Conservation (phyloP, 2,888 invertebrate genomes). For the Onchidella celtica region DNA sequence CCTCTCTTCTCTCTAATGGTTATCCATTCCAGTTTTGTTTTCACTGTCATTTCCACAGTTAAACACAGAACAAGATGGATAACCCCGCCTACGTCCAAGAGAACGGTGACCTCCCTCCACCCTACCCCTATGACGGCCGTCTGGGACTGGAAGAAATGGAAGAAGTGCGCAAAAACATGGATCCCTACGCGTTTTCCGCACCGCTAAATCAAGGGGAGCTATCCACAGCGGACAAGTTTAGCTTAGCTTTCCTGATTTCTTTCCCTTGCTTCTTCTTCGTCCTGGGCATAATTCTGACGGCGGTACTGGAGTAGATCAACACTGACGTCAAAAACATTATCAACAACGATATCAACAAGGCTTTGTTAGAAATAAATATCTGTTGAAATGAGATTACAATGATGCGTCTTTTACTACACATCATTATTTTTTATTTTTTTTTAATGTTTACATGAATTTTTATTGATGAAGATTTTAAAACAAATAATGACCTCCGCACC, state of each 20-base stretch:
- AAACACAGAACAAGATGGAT: too few species aligned
- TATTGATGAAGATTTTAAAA: too few species aligned
- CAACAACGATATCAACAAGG: conserved; percentile 3
- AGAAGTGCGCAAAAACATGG: neutral
- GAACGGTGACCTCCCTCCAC: neutral
- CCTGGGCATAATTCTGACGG: conserved; percentile 33
- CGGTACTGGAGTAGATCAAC: neutral
- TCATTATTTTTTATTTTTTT: too few species aligned
- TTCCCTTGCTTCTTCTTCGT: conserved; percentile 39
- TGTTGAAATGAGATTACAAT: neutral
- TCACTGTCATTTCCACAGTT: too few species aligned
- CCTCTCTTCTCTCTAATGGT: conserved; percentile 6
- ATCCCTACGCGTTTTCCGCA: conserved; percentile 19
- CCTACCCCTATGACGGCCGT: neutral
- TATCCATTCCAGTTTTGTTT: too few species aligned
- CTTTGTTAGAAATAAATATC: too few species aligned
- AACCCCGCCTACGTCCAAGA: conserved; percentile 12
- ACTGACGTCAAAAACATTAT: neutral
- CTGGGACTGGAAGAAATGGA: neutral
- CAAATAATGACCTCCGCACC: too few species aligned
- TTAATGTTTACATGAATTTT: too few species aligned
- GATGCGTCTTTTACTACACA: too few species aligned
- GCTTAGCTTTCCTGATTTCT: conserved; percentile 34
- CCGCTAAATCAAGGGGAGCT: conserved; percentile 43
- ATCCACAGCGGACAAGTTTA: conserved; percentile 25